Evolutionary conservation across 2,888 invertebrate species (phyloP), one percentile per base, ranked within the genome.

Genomic region (Pristionchus entomophagus): DNA sequence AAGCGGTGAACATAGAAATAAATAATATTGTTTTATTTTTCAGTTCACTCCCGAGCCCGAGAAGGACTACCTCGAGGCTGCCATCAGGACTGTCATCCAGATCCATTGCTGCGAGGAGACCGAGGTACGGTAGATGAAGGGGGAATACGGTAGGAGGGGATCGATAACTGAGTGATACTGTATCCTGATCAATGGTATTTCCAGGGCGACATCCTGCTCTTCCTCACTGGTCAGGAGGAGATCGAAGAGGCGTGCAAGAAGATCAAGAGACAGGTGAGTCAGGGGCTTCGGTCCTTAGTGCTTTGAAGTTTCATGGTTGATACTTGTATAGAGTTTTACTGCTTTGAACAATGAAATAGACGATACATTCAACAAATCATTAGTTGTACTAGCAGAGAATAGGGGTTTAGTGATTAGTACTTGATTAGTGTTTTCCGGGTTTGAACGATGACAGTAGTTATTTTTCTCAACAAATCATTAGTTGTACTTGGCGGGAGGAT

Each of bases 161-260:
- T 77, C 38, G 77, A 77, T 17, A 41, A 77, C 41, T 45, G 41
- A n/a, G 4, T 41, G n/a, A n/a, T n/a, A n/a, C n/a, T 41, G 26
- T 73, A 22, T 19, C 14, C 26, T 41, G 12, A n/a, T 41, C 29
- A 2, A 32, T 59, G 3, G 14, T 59, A n/a, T 59, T 14, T 81
- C 0, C 32, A 82, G 26, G 99, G 99, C 6, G 99, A 99, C 94
- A 96, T 99, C 49, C 94, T 99, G 0, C 95, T 99, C 85, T 99
- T 99, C 94, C 95, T 98, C 65, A 97, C 97, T 12, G 96, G 96
- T 77, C 96, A 96, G 94, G 96, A 96, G 94, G 99, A 99, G 95
- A 99, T 99, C 86, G 99, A 99, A 94, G 99, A 99, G 93, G 99
- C 99, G 0, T 99, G 99, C 94, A 99, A 99, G 94, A 95, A 98